Evolutionary conservation across 2,797 vertebrate species (phyloP).

Genomic region (Hoplostethus mediterraneus): DNA sequence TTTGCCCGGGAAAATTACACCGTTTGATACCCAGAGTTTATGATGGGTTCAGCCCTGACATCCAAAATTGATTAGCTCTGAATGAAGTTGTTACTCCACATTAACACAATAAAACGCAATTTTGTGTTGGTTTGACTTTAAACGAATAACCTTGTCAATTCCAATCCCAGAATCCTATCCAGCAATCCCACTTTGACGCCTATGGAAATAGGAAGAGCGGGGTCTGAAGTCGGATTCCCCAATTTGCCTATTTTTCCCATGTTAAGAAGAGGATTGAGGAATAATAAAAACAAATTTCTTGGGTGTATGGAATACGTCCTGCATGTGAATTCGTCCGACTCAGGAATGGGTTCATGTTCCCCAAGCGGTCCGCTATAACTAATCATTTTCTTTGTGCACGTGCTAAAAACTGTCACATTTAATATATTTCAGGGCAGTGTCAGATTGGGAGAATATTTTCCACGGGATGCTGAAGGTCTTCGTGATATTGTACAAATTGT

Average conservation of each 20-base stretch:
- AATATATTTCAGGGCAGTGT: too few relatives aligned
- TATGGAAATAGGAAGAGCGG: slow-evolving; percentile 7
- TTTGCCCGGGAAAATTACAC: background rate
- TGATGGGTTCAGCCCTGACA: background rate
- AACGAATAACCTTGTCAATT: slow-evolving; percentile 14
- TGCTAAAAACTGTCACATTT: too few relatives aligned
- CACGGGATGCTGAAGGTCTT: too few relatives aligned
- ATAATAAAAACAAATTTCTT: background rate
- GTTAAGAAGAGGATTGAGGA: background rate
- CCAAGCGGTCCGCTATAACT: too few relatives aligned
- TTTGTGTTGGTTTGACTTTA: background rate
- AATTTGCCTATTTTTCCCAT: background rate
- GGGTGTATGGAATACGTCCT: background rate
- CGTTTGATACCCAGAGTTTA: background rate
- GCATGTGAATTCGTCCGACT: background rate
- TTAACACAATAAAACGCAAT: background rate
- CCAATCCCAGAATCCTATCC: background rate
- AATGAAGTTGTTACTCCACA: slow-evolving; percentile 6
- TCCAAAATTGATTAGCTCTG: slow-evolving; percentile 9
- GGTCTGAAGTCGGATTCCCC: background rate
- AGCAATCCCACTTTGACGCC: background rate
- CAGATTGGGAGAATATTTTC: too few relatives aligned
- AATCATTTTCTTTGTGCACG: too few relatives aligned
- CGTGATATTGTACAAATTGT: too few relatives aligned
- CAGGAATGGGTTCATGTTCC: too few relatives aligned